Conservation (phyloP, 1,140 invertebrate genomes). For the Drosophila varians region DNA sequence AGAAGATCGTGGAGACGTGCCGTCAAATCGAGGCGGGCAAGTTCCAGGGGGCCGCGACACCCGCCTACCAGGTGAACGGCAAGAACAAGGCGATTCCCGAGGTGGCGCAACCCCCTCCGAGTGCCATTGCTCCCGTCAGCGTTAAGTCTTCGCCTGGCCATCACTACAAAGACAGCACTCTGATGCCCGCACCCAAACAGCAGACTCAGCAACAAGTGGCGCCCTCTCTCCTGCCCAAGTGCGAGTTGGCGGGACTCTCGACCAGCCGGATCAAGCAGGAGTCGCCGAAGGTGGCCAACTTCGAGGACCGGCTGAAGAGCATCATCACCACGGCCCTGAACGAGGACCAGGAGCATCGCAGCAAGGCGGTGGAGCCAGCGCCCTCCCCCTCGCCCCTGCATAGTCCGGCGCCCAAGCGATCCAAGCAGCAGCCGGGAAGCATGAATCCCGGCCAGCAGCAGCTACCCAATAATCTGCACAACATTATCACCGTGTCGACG, state of each 20-base stretch:
- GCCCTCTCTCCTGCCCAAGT: conserved; percentile 48
- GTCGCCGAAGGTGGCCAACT: conserved; percentile 92
- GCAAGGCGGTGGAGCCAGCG: conserved; percentile 64
- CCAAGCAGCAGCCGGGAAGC: conserved; percentile 51
- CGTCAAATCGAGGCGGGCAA: conserved; percentile 93
- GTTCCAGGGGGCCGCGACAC: conserved; percentile 69
- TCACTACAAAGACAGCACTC: conserved; percentile 66
- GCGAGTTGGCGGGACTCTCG: conserved; percentile 46
- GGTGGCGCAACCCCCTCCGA: conserved; percentile 35
- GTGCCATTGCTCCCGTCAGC: not conserved
- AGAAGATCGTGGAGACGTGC: conserved; percentile 94
- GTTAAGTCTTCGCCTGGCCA: conserved; percentile 16
- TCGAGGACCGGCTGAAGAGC: conserved; percentile 95
- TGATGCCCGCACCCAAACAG: conserved; percentile 80
- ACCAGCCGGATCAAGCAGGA: conserved; percentile 84
- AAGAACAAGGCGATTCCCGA: conserved; percentile 38
- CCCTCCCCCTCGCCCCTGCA: conserved; percentile 48
- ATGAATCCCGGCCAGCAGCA: conserved; percentile 23
- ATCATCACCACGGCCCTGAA: conserved; percentile 96
- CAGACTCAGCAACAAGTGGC: conserved; percentile 38
- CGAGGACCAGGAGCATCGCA: conserved; percentile 89
- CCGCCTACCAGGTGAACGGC: conserved; percentile 35
- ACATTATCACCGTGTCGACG: conserved; percentile 79
- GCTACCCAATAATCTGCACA: conserved; percentile 61
- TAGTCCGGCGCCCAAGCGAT: conserved; percentile 70